Evolutionary conservation across 2,888 invertebrate genomes (phyloP).

Genomic region (Campoplex nolae): DNA sequence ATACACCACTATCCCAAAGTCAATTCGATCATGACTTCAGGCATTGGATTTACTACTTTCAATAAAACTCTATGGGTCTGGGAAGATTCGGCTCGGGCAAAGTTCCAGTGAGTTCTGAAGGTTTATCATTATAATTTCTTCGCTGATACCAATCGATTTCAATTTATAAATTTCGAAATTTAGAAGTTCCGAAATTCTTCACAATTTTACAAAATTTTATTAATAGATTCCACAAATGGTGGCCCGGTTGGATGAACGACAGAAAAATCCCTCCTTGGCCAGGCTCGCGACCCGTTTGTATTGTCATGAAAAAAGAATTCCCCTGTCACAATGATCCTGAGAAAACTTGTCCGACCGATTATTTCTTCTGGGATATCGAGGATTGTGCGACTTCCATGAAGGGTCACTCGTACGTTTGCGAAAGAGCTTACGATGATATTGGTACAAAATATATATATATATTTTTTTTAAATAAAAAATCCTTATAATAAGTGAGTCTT

Average conservation of each 20-base stretch:
- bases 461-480: slow-evolving; percentile 39
- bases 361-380: slow-evolving; percentile 85
- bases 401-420: slow-evolving; percentile 85
- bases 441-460: slow-evolving; percentile 77
- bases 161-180: not conserved
- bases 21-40: slow-evolving; percentile 84
- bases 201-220: too few relatives aligned
- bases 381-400: slow-evolving; percentile 84
- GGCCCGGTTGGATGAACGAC: slow-evolving; percentile 84
- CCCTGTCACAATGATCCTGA: slow-evolving; percentile 82
- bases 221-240: slow-evolving; percentile 84
- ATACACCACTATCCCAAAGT: slow-evolving; percentile 81
- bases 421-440: slow-evolving; percentile 85
- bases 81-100: slow-evolving; percentile 81
- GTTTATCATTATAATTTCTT: not conserved
- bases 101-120: slow-evolving; percentile 76
- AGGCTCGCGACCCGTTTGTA: slow-evolving; percentile 81
- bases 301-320: slow-evolving; percentile 83
- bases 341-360: slow-evolving; percentile 82
- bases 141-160: not conserved
- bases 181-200: not conserved
- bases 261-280: slow-evolving; percentile 72
- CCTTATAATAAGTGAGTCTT: not conserved
- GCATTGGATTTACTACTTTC: slow-evolving; percentile 83
- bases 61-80: slow-evolving; percentile 84